Percentiles rank a stretch among this genome's conserved stretches.
These are phyloP conservation scores for Mormyrops boulengeri DNA, from an alignment of 2,797 vertebrate genomes.

Conservation along the genomic window DNA sequence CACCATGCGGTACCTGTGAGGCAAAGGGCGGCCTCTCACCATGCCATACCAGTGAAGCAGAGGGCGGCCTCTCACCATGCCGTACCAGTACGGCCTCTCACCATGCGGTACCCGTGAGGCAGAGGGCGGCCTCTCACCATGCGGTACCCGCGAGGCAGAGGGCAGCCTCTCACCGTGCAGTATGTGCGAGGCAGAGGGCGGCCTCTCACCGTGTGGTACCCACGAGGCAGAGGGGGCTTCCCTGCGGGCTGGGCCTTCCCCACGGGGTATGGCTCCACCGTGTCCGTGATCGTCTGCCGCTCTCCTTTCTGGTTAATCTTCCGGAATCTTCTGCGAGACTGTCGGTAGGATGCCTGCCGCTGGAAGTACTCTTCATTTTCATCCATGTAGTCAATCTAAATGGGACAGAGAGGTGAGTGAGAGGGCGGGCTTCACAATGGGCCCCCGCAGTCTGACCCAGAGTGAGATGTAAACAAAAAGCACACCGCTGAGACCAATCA, in stretches of 20 bases:
- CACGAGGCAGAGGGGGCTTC: slow-evolving; percentile 85
- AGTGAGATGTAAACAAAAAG: neutral
- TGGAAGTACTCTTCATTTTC: slow-evolving; percentile 99
- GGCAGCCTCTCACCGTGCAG: slow-evolving; percentile 70
- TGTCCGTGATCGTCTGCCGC: slow-evolving; percentile 96
- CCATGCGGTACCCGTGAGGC: rapidly evolving
- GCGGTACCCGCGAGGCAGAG: neutral
- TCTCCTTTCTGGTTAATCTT: slow-evolving; percentile 99
- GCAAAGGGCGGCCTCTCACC: slow-evolving; percentile 61
- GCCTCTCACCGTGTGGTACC: slow-evolving; percentile 90
- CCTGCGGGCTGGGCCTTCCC: slow-evolving; percentile 82
- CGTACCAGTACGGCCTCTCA: too few species aligned
- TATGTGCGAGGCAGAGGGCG: neutral
- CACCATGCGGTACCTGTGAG: slow-evolving; percentile 60
- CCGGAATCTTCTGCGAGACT: slow-evolving; percentile 90
- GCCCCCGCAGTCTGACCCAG: slow-evolving; percentile 29
- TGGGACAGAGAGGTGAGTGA: neutral
- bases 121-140: slow-evolving; percentile 70
- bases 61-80: neutral
- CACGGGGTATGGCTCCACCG: slow-evolving; percentile 88
- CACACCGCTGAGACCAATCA: neutral
- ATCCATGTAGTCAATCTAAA: slow-evolving; percentile 98
- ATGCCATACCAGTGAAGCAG: slow-evolving; percentile 42
- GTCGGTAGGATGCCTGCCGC: slow-evolving; percentile 90
- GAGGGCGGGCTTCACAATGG: neutral